A percentile compares a stretch with the other conserved stretches of the same genome.
These are phyloP conservation scores for Hylyphantes graminicola DNA, from an alignment of 1,140 invertebrate genomes.

Conservation along the genomic window DNA sequence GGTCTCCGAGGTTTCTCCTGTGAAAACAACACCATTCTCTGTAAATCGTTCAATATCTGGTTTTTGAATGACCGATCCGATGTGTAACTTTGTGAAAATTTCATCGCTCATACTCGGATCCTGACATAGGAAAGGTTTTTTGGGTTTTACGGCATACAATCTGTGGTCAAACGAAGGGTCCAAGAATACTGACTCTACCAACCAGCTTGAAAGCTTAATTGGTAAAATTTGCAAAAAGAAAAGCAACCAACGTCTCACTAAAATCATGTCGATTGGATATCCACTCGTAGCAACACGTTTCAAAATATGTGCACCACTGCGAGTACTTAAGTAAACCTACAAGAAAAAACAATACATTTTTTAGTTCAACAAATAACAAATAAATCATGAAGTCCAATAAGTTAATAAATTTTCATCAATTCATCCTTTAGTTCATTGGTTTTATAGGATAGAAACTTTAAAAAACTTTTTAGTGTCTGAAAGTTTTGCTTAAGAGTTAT, in stretches of 20 bases:
- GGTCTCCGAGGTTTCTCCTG: conserved; percentile 62
- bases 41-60: conserved; percentile 66
- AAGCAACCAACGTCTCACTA: neutral
- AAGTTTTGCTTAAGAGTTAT: too few relatives aligned
- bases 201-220: neutral
- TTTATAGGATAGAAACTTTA: too few relatives aligned
- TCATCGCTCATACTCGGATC: conserved; percentile 66
- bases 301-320: conserved; percentile 66
- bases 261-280: neutral
- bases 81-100: conserved; percentile 69
- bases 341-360: too few relatives aligned
- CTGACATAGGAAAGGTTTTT: neutral
- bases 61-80: conserved; percentile 68
- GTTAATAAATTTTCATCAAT: too few relatives aligned
- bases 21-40: conserved; percentile 66
- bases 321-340: conserved; percentile 65
- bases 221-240: conserved; percentile 3
- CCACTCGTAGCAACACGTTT: neutral
- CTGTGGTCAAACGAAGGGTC: neutral
- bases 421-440: too few relatives aligned
- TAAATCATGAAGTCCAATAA: too few relatives aligned
- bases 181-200: neutral
- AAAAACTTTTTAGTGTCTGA: too few relatives aligned
- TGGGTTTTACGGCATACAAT: neutral
- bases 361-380: too few relatives aligned